Percentiles rank a stretch among this genome's conserved stretches.
Evolutionary conservation across 2,888 invertebrate genomes (phyloP).

Genomic region (Amiota minor): DNA sequence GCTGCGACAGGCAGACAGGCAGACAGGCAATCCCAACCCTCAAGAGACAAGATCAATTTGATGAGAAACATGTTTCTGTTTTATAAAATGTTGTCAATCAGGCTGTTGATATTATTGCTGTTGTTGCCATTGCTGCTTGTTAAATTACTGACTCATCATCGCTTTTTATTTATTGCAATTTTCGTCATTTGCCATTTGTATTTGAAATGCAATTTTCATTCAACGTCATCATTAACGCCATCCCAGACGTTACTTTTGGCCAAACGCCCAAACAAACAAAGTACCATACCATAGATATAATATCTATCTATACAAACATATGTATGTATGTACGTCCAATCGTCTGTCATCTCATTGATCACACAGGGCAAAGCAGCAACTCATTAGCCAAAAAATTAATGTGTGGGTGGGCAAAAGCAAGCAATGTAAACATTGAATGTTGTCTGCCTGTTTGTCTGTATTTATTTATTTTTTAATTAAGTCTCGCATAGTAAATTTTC

Average conservation of each 20-base stretch:
- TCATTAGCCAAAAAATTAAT: too few species aligned
- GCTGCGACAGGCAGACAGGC: background rate
- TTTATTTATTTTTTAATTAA: slow-evolving; percentile 3
- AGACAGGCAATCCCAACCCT: background rate
- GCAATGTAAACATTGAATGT: background rate
- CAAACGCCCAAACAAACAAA: slow-evolving; percentile 4
- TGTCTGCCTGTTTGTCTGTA: background rate
- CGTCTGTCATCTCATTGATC: background rate
- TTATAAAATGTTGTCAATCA: slow-evolving; percentile 1
- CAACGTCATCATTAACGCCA: background rate
- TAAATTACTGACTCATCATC: background rate
- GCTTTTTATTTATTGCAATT: background rate
- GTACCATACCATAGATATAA: background rate
- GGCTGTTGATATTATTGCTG: background rate
- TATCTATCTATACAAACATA: too few species aligned
- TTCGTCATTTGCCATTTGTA: background rate
- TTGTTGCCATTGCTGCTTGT: too few species aligned
- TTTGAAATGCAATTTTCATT: background rate
- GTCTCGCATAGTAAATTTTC: background rate
- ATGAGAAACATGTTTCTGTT: background rate
- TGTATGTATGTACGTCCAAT: background rate
- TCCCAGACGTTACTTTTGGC: background rate
- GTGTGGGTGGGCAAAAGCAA: background rate
- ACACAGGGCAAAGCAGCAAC: background rate
- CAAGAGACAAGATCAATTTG: background rate